Evolutionary conservation across 2,797 vertebrate genomes (phyloP), one percentile per base, ranked within the genome.

Genomic region (Calcarius lapponicus): DNA sequence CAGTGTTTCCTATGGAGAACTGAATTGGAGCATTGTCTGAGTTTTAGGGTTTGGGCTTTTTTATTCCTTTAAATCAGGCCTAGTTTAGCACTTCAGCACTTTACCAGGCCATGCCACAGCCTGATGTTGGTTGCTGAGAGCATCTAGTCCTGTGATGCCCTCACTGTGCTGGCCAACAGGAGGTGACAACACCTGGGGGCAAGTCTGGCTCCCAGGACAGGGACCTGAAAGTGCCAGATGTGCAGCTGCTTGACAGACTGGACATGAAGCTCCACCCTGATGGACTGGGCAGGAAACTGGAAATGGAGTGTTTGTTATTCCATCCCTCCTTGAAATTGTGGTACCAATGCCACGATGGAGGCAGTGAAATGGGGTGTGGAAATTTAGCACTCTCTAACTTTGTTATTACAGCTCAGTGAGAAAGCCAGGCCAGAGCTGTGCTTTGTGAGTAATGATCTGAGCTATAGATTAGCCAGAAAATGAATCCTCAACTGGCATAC

Each of bases 381-480:
- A 92, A 76, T 83, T 71, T 48, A 83, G 48, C n/a, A 34, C 65
- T 57, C 45, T 53, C 40, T 65, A 62, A 70, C 64, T 82, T 79
- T 57, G 42, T 57, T 79, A 45, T 61, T 78, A 64, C 11, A 76
- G 62, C 28, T 38, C 40, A 78, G 40, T 64, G 60, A 76, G 71
- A 93, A 88, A 71, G 31, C 31, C 47, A 92, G 84, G 58, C 42
- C 61, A 50, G 88, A 86, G 57, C 56, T 57, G 56, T 92, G 73
- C 65, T 93, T 95, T 94, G 75, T 10, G 67, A 86, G 56, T 67
- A 83, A 88, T 58, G 72, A 88, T 76, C 22, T 47, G 83, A 91
- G 53, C 88, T 93, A 82, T 48, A 86, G 76, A 80, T 95, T 87
- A 80, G 67, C 67, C 57, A 85, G 86, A 62, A 90, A 86, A 94